Percentiles rank a stretch among this genome's conserved stretches.
phyloP scores from a whole-genome alignment of 2,797 vertebrate genomes.

The Mus spretus region DNA sequence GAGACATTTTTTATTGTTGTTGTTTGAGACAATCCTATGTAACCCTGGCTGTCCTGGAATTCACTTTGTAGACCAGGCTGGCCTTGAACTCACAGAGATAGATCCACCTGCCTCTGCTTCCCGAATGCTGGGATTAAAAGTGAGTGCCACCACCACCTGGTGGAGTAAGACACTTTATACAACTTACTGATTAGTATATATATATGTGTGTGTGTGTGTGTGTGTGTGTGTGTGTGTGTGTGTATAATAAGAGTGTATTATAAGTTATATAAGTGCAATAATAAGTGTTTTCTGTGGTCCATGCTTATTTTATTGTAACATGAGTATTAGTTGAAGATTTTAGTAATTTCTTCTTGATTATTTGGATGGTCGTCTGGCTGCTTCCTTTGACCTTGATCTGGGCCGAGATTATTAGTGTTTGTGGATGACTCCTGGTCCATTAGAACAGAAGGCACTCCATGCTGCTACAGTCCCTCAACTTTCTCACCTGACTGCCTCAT shows the following conservation, averaged over 20 bases:
- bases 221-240: too few species aligned
- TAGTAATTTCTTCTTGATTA: conserved; percentile 51
- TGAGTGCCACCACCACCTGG: not conserved
- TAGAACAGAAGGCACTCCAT: conserved; percentile 25
- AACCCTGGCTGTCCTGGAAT: not conserved
- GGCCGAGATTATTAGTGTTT: not conserved
- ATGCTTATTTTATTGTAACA: conserved; percentile 4
- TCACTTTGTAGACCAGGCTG: not conserved
- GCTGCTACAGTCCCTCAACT: conserved; percentile 68
- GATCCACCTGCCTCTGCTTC: not conserved
- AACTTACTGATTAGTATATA: not conserved
- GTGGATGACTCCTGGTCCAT: conserved; percentile 14
- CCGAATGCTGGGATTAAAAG: not conserved
- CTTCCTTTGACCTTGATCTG: conserved; percentile 1
- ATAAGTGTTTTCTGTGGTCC: not conserved
- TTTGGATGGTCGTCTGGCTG: conserved; percentile 36
- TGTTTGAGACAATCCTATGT: not conserved
- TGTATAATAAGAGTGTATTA: too few species aligned
- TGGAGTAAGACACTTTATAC: not conserved
- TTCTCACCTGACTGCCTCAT: conserved; percentile 77
- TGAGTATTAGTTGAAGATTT: not conserved
- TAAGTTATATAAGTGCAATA: not conserved
- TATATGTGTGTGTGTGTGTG: too few species aligned
- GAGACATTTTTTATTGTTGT: not conserved
- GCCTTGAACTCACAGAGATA: not conserved